Conservation (phyloP, 2,113 vertebrate genomes). For the Pseudorectes ferrugineus region DNA sequence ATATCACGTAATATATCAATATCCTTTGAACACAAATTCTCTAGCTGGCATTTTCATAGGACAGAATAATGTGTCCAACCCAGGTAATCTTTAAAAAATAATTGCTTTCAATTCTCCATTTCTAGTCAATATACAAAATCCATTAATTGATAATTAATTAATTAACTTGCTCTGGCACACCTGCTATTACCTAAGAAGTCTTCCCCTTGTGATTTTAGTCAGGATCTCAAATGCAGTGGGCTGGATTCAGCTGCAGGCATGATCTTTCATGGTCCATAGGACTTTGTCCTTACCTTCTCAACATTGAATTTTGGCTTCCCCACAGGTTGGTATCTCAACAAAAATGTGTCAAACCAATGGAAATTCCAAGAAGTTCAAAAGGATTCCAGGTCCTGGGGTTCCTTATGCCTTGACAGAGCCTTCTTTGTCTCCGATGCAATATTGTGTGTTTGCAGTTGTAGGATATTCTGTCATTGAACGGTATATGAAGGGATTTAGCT, state of each 20-base stretch:
- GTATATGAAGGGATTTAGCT: background rate
- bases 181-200: background rate
- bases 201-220: background rate
- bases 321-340: background rate
- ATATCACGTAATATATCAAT: background rate
- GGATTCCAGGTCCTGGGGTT: background rate
- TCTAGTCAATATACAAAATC: background rate
- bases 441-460: background rate
- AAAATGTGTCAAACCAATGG: background rate
- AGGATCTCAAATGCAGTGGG: background rate
- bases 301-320: background rate
- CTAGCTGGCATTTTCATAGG: background rate
- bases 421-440: fast-evolving
- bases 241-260: background rate
- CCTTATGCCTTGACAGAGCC: background rate
- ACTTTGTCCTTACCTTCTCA: background rate
- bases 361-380: background rate
- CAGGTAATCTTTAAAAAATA: background rate
- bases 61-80: background rate
- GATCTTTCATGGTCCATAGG: background rate
- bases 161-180: background rate
- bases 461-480: background rate
- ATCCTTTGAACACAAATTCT: background rate
- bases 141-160: background rate
- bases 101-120: background rate